phyloP scores from a whole-genome alignment of 2,888 invertebrate genomes.

The Mimumesa dahlbomi region DNA sequence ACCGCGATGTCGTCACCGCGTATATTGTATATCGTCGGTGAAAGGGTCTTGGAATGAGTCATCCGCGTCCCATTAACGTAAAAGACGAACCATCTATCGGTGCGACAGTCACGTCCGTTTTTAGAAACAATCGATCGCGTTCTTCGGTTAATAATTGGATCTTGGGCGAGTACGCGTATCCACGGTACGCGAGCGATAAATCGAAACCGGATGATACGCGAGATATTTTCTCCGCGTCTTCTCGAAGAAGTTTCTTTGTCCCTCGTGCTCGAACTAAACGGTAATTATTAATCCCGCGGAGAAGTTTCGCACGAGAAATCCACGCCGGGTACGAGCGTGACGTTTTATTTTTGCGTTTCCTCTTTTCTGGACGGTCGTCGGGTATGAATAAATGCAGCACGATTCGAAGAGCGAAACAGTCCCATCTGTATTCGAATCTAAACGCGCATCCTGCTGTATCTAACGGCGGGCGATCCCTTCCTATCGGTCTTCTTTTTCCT shows the following conservation, averaged over 20 bases:
- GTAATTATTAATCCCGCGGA: no score
- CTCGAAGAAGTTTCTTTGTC: no score
- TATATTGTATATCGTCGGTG: slow-evolving; percentile 13
- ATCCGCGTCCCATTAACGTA: slow-evolving; percentile 3
- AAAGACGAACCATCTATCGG: slow-evolving; percentile 3
- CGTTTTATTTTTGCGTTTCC: slow-evolving; percentile 20
- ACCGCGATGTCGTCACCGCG: slow-evolving; percentile 16
- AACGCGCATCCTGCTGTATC: slow-evolving; percentile 42
- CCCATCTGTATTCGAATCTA: slow-evolving; percentile 29
- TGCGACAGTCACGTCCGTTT: slow-evolving; percentile 10
- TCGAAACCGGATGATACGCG: not conserved
- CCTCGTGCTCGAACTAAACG: no score
- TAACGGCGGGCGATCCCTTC: slow-evolving; percentile 23
- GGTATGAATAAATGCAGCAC: slow-evolving; percentile 32
- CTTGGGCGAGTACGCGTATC: not conserved
- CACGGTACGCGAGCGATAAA: no score
- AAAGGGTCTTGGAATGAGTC: slow-evolving; percentile 38
- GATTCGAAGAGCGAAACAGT: slow-evolving; percentile 14
- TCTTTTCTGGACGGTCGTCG: slow-evolving; percentile 7
- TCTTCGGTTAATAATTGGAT: not conserved
- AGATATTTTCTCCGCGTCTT: no score
- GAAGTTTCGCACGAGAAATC: not conserved
- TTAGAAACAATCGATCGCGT: slow-evolving; percentile 26
- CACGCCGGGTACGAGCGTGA: not conserved
- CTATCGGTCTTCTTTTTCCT: slow-evolving; percentile 31